Base-by-base conservation (phyloP, 1,140 invertebrate genomes). In the Whitmania pigra region DNA sequence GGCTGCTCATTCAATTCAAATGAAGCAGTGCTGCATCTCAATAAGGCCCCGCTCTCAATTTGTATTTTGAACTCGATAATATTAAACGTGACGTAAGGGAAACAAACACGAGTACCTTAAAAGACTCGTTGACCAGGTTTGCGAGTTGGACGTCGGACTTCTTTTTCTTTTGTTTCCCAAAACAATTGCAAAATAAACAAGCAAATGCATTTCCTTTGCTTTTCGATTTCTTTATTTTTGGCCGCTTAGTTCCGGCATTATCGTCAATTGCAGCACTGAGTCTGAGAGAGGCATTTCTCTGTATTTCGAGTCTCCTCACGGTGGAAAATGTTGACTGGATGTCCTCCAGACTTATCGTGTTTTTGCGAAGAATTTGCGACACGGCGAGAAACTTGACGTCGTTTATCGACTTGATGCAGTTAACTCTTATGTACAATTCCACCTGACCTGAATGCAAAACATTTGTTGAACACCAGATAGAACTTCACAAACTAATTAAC, bases 281-380 rank as follows among this genome's bases (percentile, higher is more conserved):
- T n/a, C 22, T 25, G 11, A 63, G 57, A 17, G 57, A 22, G 22
- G 57, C 22, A 63, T 63, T 63, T 31, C 57, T 22, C 57, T 63
- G 57, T 31, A 25, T 22, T 31, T 63, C 22, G 6, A 25, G 57
- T 31, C 57, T 63, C 20, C 57, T 63, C 4, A 63, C 22, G 11
- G 57, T 25, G 22, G 57, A 63, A 63, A 63, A 63, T 17, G 22
- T 63, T 13, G 57, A 63, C 29, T 63, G 57, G 57, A 63, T 63
- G 29, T 63, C 57, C 22, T 63, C 22, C 57, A 63, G 57, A 63
- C 57, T 63, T 22, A 63, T 63, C 13, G 22, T 25, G 29, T 63
- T 31, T 18, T 63, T 63, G 11, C 29, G 57, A 25, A 63, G 57
- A 22, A 63, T 63, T 20, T 31, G 22, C 9, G 57, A 63, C 29